Base-by-base conservation (phyloP, 2,113 vertebrate genomes). In the Corvus moneduloides region DNA sequence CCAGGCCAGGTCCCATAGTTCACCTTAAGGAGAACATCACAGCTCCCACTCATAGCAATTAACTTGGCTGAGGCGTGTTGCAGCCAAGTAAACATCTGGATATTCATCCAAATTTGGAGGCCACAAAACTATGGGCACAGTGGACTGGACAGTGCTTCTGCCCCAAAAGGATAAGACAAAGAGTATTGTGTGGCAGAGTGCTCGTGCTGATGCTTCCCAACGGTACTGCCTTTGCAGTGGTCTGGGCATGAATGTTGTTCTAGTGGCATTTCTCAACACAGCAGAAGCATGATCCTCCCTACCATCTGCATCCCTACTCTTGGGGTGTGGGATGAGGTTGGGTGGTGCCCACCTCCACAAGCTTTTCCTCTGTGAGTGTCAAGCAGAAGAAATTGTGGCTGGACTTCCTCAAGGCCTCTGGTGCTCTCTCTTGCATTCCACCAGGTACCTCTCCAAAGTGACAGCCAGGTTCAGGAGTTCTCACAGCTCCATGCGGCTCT, bases 271-370 rank as follows among this genome's bases (percentile, higher is more conserved):
- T 58, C 26, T n/a, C 15, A 78, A 5, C 6, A 24, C 6, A 71
- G 7, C 10, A 39, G 44, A 66, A 69, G 3, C 4, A 41, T 26
- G 11, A 19, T 19, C 7, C 11, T 66, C 37, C 3, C 5, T 3
- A 3, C 2, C 0, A 43, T 2, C 13, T 13, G 2, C 3, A 3
- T 43, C 13, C 8, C 51, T 18, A 9, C 9, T 35, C 27, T 21
- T 74, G 18, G 30, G 19, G 10, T 43, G 3, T 30, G 2, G 6
- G 3, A 8, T 71, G 46, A 35, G 18, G 3, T 1, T 61, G 32
- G 28, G 19, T 41, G 5, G 12, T 72, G 17, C 3, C 16, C 2
- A 56, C 5, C 7, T 79, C 12, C 8, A 9, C 1, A 4, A 6
- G 10, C 6, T 66, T 71, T 68, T 81, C 5, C 6, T 88, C 24